phyloP scores from a whole-genome alignment of 2,113 vertebrate species.

The Rhineura floridana region DNA sequence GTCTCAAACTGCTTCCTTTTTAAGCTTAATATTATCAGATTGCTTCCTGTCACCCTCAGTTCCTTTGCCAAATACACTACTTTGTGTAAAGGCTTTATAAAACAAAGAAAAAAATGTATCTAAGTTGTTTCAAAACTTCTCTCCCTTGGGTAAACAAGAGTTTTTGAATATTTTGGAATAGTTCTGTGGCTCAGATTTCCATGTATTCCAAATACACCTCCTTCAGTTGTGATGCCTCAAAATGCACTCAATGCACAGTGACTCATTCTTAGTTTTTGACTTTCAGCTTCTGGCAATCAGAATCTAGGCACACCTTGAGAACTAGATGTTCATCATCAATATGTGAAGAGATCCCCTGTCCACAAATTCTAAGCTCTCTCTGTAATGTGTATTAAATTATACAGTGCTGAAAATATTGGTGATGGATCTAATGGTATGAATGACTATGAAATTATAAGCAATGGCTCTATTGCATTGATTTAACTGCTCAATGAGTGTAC shows the following conservation, averaged over 20 bases:
- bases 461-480: not conserved
- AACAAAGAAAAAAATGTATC: not conserved
- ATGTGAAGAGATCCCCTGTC: not conserved
- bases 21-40: not conserved
- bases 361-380: accelerated
- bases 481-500: not conserved
- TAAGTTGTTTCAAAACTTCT: not conserved
- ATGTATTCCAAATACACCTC: no score
- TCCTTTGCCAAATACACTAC: not conserved
- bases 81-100: not conserved
- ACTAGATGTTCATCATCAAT: not conserved
- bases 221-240: no score
- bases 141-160: not conserved
- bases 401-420: accelerated
- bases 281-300: not conserved
- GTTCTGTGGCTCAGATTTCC: not conserved
- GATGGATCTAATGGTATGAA: not conserved
- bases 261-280: not conserved
- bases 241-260: no score
- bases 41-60: slow-evolving; percentile 14
- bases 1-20: not conserved
- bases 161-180: not conserved
- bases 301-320: not conserved
- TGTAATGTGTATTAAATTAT: accelerated
- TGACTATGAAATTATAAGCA: not conserved